Evolutionary conservation across 2,113 vertebrate genomes (phyloP).

Genomic region (Panurus biarmicus): DNA sequence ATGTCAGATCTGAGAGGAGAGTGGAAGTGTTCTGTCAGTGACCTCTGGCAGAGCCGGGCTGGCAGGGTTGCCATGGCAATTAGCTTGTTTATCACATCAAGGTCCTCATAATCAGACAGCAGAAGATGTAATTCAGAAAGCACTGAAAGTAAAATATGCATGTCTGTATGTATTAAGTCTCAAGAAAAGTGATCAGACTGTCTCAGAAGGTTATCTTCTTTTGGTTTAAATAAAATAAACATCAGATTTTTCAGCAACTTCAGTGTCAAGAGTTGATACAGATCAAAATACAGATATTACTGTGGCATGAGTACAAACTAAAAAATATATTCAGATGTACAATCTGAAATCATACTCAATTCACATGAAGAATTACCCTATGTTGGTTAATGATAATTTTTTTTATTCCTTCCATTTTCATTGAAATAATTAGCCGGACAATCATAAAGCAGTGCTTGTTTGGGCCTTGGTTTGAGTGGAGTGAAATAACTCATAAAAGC

Average conservation of each 20-base stretch:
- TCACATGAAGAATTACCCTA: neutral
- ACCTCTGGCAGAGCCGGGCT: neutral
- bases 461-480: neutral
- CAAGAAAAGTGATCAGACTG: neutral
- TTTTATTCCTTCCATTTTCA: neutral
- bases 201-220: neutral
- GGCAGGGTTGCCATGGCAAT: constrained; percentile 42
- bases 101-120: neutral
- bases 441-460: neutral
- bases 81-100: constrained; percentile 16
- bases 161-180: neutral
- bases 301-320: neutral
- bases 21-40: neutral
- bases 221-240: neutral
- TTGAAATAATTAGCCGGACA: neutral
- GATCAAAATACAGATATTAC: neutral
- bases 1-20: neutral
- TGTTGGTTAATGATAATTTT: neutral
- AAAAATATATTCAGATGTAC: neutral
- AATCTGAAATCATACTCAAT: neutral
- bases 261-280: neutral
- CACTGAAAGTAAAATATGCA: neutral
- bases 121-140: neutral
- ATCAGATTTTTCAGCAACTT: neutral
- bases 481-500: neutral